These are phyloP conservation scores for Vimba vimba DNA, from an alignment of 2,113 vertebrate species.

Conservation along the genomic window DNA sequence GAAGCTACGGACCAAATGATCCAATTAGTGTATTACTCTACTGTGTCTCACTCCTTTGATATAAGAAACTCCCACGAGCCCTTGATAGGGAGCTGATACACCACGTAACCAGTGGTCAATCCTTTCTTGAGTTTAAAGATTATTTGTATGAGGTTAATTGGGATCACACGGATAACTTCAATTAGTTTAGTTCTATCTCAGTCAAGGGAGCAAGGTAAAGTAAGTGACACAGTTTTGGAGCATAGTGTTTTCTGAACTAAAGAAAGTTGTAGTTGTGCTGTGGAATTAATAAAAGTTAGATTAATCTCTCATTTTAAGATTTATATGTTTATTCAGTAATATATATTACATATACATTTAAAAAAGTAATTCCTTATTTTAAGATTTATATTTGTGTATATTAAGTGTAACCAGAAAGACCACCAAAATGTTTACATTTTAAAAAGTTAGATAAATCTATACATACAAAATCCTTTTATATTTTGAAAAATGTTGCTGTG, in stretches of 20 bases:
- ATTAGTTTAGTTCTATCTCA: constrained; percentile 17
- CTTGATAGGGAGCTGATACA: constrained; percentile 17
- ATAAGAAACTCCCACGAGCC: constrained; percentile 5
- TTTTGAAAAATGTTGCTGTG: too few relatives aligned
- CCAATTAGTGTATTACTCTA: constrained; percentile 32
- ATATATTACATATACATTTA: neutral
- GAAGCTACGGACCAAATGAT: constrained; percentile 31
- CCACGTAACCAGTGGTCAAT: constrained; percentile 1
- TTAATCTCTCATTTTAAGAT: neutral
- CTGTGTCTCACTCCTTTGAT: neutral
- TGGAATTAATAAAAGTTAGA: too few relatives aligned
- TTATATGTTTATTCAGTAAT: neutral
- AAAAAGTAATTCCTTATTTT: neutral
- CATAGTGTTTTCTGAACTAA: too few relatives aligned
- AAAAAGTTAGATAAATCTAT: neutral
- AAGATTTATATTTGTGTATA: neutral
- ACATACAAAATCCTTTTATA: neutral
- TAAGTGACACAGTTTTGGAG: neutral
- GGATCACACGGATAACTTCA: constrained; percentile 27
- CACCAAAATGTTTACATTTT: neutral
- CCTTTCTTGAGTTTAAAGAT: constrained; percentile 3
- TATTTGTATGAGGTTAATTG: constrained; percentile 4
- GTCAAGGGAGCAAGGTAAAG: neutral
- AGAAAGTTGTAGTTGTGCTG: too few relatives aligned
- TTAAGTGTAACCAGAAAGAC: neutral